These are phyloP conservation scores for Platerodrilus igneus DNA, from an alignment of 2,888 invertebrate species.

Conservation along the genomic window DNA sequence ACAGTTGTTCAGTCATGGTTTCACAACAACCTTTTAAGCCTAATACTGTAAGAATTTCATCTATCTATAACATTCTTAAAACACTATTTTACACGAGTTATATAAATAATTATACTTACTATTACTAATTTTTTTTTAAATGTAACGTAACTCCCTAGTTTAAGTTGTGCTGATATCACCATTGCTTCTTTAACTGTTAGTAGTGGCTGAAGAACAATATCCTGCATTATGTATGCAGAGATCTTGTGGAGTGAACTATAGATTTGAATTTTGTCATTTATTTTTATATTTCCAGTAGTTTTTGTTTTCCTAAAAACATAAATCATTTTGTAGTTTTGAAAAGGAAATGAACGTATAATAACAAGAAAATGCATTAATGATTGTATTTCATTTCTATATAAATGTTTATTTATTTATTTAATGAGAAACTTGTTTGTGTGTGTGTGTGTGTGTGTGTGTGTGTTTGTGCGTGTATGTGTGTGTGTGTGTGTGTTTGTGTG, in stretches of 20 bases:
- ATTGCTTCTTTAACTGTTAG: slow-evolving; percentile 71
- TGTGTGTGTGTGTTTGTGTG: too few species aligned
- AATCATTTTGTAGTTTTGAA: too few species aligned
- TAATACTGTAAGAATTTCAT: slow-evolving; percentile 67
- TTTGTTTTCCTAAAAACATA: too few species aligned
- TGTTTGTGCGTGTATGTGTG: too few species aligned
- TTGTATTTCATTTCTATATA: too few species aligned
- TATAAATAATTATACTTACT: slow-evolving; percentile 49
- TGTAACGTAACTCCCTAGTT: slow-evolving; percentile 59
- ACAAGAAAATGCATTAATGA: too few species aligned
- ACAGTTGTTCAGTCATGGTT: slow-evolving; percentile 62
- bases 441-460: too few species aligned
- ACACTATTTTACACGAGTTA: slow-evolving; percentile 1
- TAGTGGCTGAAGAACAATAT: slow-evolving; percentile 65
- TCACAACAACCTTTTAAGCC: slow-evolving; percentile 62
- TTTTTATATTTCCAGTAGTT: slow-evolving; percentile 62
- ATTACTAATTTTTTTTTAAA: slow-evolving; percentile 57
- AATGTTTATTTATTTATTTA: too few species aligned
- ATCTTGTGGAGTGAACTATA: slow-evolving; percentile 68
- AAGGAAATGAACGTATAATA: too few species aligned
- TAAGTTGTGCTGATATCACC: slow-evolving; percentile 68
- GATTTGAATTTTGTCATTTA: slow-evolving; percentile 64
- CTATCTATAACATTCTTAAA: slow-evolving; percentile 52
- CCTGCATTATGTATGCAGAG: slow-evolving; percentile 79
- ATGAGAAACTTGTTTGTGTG: too few species aligned